These are phyloP conservation scores for Leptinotarsa peninsularis DNA, from an alignment of 2,888 invertebrate species.

Conservation along the genomic window DNA sequence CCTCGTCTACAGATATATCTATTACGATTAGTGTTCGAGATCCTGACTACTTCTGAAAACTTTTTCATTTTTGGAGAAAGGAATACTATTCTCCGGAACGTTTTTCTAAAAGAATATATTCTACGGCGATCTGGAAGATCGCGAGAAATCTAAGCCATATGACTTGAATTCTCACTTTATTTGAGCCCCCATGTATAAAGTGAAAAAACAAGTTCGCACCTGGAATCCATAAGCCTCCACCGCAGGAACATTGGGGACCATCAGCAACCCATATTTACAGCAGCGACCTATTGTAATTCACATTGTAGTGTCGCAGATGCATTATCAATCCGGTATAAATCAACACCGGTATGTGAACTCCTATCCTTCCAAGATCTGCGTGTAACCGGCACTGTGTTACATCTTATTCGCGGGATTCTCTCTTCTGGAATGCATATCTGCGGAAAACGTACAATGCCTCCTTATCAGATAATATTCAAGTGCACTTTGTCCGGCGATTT, in stretches of 20 bases:
- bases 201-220: conserved; percentile 27
- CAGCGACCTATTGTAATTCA: conserved; percentile 64
- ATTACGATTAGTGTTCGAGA: no score
- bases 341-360: conserved; percentile 28
- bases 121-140: no score
- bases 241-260: not conserved
- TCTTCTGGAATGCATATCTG: conserved; percentile 56
- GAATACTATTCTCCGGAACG: no score
- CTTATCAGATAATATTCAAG: conserved; percentile 56
- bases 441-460: conserved; percentile 57
- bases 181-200: not conserved
- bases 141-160: no score
- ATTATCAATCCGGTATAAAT: conserved; percentile 65
- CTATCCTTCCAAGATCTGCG: conserved; percentile 43
- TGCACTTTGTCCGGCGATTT: conserved; percentile 43
- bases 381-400: conserved; percentile 59
- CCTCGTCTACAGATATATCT: no score
- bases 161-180: no score
- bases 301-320: conserved; percentile 65
- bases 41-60: no score
- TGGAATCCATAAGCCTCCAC: conserved; percentile 29
- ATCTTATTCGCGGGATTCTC: conserved; percentile 56
- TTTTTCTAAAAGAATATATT: no score
- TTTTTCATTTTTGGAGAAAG: no score
- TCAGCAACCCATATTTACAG: conserved; percentile 61